phyloP scores from a whole-genome alignment of 2,888 invertebrate genomes.

The Anoplius nigerrimus region DNA sequence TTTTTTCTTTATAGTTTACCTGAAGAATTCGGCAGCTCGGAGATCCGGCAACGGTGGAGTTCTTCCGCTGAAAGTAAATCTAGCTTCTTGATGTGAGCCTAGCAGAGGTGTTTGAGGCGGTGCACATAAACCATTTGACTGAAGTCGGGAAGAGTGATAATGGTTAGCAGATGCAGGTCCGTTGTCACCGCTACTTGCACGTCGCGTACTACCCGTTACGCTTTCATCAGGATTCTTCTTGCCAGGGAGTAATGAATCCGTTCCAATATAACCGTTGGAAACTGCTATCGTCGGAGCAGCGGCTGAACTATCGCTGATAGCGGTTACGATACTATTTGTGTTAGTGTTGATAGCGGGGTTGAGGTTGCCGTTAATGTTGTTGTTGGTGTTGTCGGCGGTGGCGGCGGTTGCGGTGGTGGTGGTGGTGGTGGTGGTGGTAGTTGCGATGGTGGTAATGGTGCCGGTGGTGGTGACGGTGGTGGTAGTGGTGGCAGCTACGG shows the following conservation, averaged over 20 bases:
- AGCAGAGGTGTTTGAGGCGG: conserved; percentile 75
- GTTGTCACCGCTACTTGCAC: conserved; percentile 63
- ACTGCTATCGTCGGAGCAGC: too few species aligned
- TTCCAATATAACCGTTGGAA: background rate
- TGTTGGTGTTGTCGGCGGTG: conserved; percentile 11
- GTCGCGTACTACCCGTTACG: background rate
- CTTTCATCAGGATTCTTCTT: too few species aligned
- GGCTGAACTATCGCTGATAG: background rate
- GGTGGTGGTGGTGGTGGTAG: conserved; percentile 14
- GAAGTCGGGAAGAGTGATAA: conserved; percentile 28
- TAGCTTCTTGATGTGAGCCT: conserved; percentile 76
- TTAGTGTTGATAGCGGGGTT: conserved; percentile 3
- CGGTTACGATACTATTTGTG: conserved; percentile 1
- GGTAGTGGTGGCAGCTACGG: background rate
- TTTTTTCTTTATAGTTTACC: conserved; percentile 65
- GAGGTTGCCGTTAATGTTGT: conserved; percentile 30
- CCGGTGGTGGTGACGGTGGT: conserved; percentile 9
- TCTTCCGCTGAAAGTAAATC: conserved; percentile 79
- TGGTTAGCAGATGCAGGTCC: conserved; percentile 23
- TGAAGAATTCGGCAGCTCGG: conserved; percentile 79
- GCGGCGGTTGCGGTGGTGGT: background rate
- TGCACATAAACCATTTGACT: conserved; percentile 46
- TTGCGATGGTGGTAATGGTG: conserved; percentile 45
- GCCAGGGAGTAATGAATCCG: too few species aligned
- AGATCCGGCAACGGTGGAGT: conserved; percentile 81